A percentile compares a stretch with the other conserved stretches of the same genome.
These are phyloP conservation scores for Altica lythri DNA, from an alignment of 2,888 invertebrate species.

Conservation along the genomic window DNA sequence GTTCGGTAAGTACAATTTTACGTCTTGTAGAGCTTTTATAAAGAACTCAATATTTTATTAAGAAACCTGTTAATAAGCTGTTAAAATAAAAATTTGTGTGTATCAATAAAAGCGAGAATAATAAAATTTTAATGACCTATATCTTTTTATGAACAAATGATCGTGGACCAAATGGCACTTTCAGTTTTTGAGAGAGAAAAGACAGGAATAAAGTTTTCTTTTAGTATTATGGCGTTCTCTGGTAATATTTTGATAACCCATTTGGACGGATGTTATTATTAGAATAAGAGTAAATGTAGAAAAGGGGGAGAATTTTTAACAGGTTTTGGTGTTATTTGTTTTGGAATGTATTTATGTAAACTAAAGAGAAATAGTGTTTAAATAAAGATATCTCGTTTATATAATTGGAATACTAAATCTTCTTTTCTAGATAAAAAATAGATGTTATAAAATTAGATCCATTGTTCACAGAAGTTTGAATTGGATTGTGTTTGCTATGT, in stretches of 20 bases:
- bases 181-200: slow-evolving; percentile 15
- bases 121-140: slow-evolving; percentile 9
- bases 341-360: slow-evolving; percentile 20
- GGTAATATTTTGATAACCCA: slow-evolving; percentile 33
- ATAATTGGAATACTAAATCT: no score
- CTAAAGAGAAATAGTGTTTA: slow-evolving; percentile 11
- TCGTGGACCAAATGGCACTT: slow-evolving; percentile 9
- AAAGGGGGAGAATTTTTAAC: slow-evolving; percentile 16
- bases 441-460: no score
- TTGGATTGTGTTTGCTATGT: no score
- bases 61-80: no score
- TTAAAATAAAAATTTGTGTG: no score
- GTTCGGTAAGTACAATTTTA: no score
- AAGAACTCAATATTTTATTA: no score
- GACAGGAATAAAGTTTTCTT: slow-evolving; percentile 21
- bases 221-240: slow-evolving; percentile 30
- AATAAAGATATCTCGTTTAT: no score
- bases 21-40: no score
- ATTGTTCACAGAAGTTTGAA: no score
- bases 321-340: slow-evolving; percentile 9
- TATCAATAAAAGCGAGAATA: slow-evolving; percentile 1
- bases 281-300: slow-evolving; percentile 23
- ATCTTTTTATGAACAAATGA: slow-evolving; percentile 11
- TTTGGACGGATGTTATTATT: slow-evolving; percentile 27
- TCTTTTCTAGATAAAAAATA: no score